A percentile compares a stretch with the other conserved stretches of the same genome.
Conservation (phyloP, 2,888 invertebrate species). For the Biston stratarius region DNA sequence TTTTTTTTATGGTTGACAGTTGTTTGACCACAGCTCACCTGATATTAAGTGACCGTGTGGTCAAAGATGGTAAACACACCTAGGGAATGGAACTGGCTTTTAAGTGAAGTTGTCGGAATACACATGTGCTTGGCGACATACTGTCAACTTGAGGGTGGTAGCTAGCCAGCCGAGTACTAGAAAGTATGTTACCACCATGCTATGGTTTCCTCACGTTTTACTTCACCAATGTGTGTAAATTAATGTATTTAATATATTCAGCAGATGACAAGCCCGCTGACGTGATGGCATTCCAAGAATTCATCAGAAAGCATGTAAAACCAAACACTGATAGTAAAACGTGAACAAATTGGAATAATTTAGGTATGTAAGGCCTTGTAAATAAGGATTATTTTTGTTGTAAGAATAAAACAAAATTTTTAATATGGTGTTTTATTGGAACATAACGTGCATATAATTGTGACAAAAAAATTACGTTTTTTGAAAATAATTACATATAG, state of each 20-base stretch:
- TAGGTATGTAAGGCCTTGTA: slow-evolving; percentile 47
- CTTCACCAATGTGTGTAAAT: background rate
- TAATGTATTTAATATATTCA: background rate
- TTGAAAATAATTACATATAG: background rate
- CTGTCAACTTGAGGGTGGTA: too few relatives aligned
- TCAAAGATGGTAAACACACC: too few relatives aligned
- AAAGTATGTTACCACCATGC: too few relatives aligned
- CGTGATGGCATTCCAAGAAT: slow-evolving; percentile 76
- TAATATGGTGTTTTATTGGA: slow-evolving; percentile 39
- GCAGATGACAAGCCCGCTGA: slow-evolving; percentile 78
- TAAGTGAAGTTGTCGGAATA: too few relatives aligned
- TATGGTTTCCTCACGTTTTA: too few relatives aligned
- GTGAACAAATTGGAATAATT: slow-evolving; percentile 43
- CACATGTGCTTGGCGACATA: too few relatives aligned
- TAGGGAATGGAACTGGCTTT: too few relatives aligned
- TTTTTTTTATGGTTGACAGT: too few relatives aligned
- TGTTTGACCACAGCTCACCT: too few relatives aligned
- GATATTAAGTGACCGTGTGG: too few relatives aligned
- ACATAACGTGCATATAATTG: slow-evolving; percentile 1
- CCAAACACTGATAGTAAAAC: slow-evolving; percentile 63
- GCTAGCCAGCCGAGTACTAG: too few relatives aligned
- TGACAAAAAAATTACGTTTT: background rate
- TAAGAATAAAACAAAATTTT: slow-evolving; percentile 40
- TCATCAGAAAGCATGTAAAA: slow-evolving; percentile 76
- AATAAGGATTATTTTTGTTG: slow-evolving; percentile 45